Evolutionary conservation across 2,113 vertebrate species (phyloP), one percentile per base, ranked within the genome.

Genomic region (Leptodactylus fuscus): DNA sequence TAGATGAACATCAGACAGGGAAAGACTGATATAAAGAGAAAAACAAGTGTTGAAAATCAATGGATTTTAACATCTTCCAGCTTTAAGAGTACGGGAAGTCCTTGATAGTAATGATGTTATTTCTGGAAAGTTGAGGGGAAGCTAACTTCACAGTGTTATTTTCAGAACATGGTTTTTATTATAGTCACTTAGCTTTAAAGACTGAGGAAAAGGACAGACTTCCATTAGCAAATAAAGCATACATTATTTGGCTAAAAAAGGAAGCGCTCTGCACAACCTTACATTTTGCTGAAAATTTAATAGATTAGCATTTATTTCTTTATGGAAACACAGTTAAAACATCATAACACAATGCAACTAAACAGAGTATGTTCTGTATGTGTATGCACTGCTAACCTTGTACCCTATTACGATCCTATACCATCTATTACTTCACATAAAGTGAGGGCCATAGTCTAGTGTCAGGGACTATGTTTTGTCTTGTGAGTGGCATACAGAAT

Each of bases 51-150:
- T 82, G 24, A 58, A 51, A 48, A 36, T 85, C 60, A 85, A 70
- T 69, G 77, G 10, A 69, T 36, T 78, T 69, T 70, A 79, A 70
- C 48, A 79, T 49, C 32, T 79, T 58, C 60, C 83, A 79, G 60
- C 75, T 53, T n/a, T 44, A 79, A 55, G 41, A 53, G 60, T 36
- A 85, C 46, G n/a, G 83, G 75, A 85, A 85, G 75, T 85, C 60
- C 74, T 85, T 85, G 62, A 77, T 79, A 85, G 74, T 79, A 85
- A 85, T 79, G 58, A 85, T 78, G 83, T 41, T 85, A 85, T 85
- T 85, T 79, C 74, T 85, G 83, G 75, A 79, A 85, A 70, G 60
- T 38, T 70, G 75, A 79, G 62, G 75, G 83, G 83, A 85, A 85
- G 83, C 46, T 69, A 70, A 46, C 62, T 55, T 85, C 74, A 79